phyloP scores from a whole-genome alignment of 2,797 vertebrate species.

The Karalla daura region DNA sequence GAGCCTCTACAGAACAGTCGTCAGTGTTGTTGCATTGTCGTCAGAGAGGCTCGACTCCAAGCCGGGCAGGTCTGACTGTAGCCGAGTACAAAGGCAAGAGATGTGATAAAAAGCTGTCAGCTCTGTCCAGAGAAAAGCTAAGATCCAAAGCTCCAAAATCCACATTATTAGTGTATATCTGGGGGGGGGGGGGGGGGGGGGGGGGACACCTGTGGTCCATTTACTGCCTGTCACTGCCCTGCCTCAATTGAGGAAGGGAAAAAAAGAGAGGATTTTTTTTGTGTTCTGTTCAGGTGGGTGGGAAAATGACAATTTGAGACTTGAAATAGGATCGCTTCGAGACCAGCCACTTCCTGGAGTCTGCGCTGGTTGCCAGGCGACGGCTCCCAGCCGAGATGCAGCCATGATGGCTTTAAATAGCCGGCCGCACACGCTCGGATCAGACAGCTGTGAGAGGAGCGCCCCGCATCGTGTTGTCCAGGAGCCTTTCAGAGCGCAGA shows the following conservation, averaged over 20 bases:
- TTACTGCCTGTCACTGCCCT: too few relatives aligned
- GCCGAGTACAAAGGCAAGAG: neutral
- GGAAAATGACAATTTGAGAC: neutral
- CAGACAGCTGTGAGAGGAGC: neutral
- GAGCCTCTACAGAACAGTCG: constrained; percentile 12
- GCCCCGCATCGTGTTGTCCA: too few relatives aligned
- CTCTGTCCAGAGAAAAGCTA: too few relatives aligned
- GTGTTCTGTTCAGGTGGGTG: neutral
- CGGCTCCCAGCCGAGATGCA: neutral
- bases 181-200: too few relatives aligned
- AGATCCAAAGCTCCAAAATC: neutral
- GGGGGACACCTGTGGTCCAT: too few relatives aligned
- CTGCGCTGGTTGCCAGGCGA: neutral
- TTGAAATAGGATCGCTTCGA: neutral
- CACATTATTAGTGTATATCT: too few relatives aligned
- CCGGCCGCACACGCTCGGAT: neutral
- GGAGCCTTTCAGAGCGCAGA: too few relatives aligned
- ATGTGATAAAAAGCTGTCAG: neutral
- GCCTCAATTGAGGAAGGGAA: too few relatives aligned
- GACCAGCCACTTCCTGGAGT: neutral
- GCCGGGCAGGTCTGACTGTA: neutral
- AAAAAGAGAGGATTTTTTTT: too few relatives aligned
- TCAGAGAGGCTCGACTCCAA: too few relatives aligned
- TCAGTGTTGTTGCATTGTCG: too few relatives aligned
- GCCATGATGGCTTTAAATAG: neutral